Base-by-base conservation (phyloP, 92 coral and sea anemone species). In the Zoanthus solanderi region DNA sequence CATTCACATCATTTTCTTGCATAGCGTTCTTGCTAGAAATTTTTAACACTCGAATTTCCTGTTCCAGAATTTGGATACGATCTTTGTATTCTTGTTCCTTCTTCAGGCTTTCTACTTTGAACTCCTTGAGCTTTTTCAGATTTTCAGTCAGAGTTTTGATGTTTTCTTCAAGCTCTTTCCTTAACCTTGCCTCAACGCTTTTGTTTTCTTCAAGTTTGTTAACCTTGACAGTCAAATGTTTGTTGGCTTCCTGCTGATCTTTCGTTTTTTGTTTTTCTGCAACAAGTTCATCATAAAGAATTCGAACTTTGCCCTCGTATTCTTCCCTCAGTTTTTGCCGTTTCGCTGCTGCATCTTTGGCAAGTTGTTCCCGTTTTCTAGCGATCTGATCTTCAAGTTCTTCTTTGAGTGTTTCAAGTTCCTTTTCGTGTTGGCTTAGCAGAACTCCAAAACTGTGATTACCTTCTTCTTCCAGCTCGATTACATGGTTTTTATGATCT, bases 371-470 rank as follows among this genome's bases (percentile, higher is more conserved):
- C 82, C 98, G 75, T 83, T 95, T 95, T 71, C 85, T 89, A 12
- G 98, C 93, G 29, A 95, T 95, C 89, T 95, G 98, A 32, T 95
- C 98, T 66, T 95, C 98, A 50, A 95, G 96, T 58, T 95, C 98
- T 84, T 91, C 96, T 34, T 95, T 95, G 71, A 95, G 83, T 42
- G 75, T 86, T 56, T 93, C 98, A 2, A 95, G 91, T 72, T 95
- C 98, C 78, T 93, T 95, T 83, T 95, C 98, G 63, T 95, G 98
- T 57, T 95, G 96, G 60, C 98, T 95, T 75, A 95, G 71, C 12
- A 95, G 94, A 28, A 95, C 98, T 11, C 98, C 98, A 78, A 95
- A 95, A 83, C 88, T 95, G 85, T 95, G 86, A 6, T 87, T 79
- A 0, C 98, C 98, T 73, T 95, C 98, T 69, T 95, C 94, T 78